These are phyloP conservation scores for Remorina albescens DNA, from an alignment of 2,797 vertebrate species.

Conservation along the genomic window DNA sequence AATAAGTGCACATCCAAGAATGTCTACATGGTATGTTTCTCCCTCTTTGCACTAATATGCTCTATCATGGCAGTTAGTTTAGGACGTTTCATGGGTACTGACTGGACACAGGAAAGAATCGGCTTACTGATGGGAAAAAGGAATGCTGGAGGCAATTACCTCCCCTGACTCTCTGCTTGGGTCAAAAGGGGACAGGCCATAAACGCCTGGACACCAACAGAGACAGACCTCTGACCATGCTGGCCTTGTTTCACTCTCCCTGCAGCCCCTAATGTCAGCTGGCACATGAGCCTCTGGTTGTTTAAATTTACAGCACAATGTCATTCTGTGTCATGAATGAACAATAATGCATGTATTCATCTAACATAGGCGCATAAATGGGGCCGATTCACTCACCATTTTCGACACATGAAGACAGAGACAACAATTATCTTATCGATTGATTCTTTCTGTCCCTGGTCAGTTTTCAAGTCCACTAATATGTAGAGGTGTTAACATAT, in stretches of 20 bases:
- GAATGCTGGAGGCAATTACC: constrained; percentile 68
- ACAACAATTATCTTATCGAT: constrained; percentile 24
- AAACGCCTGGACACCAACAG: constrained; percentile 80
- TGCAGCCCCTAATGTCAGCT: constrained; percentile 61
- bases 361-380: constrained; percentile 20
- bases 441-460: neutral
- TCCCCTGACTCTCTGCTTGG: constrained; percentile 54
- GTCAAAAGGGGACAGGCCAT: constrained; percentile 74
- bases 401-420: constrained; percentile 32
- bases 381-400: constrained; percentile 6
- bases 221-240: constrained; percentile 76
- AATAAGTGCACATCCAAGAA: neutral
- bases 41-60: neutral
- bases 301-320: constrained; percentile 76
- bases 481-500: constrained; percentile 39
- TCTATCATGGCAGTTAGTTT: constrained; percentile 34
- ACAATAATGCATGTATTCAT: constrained; percentile 70
- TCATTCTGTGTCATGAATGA: constrained; percentile 60
- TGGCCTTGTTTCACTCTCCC: constrained; percentile 73
- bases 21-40: neutral
- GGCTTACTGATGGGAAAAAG: constrained; percentile 61
- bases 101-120: constrained; percentile 50
- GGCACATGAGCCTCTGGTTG: constrained; percentile 61
- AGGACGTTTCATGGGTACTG: constrained; percentile 28
- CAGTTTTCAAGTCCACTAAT: constrained; percentile 1